These are phyloP conservation scores for Chloroceryle aenea DNA, from an alignment of 2,113 vertebrate species.

Conservation along the genomic window DNA sequence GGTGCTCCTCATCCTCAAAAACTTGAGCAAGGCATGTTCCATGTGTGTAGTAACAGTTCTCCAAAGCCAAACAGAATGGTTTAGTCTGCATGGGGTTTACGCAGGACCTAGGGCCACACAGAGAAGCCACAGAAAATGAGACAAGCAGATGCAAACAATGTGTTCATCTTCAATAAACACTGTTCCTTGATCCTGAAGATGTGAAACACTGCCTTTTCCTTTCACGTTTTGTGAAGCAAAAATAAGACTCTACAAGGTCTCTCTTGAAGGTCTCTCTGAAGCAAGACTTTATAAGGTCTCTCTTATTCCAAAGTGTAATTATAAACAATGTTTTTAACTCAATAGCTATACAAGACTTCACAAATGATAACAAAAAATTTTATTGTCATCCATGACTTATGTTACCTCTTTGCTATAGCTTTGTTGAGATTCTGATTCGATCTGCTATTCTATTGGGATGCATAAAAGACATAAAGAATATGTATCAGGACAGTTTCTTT, in stretches of 20 bases:
- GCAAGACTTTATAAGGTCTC: background rate
- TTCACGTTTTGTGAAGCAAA: background rate
- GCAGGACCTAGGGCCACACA: accelerated
- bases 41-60: background rate
- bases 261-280: too few relatives aligned
- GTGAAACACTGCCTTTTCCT: background rate
- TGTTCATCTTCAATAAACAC: background rate
- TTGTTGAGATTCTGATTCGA: background rate
- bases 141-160: background rate
- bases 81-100: accelerated
- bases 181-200: background rate
- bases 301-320: background rate
- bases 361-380: background rate
- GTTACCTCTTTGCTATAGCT: background rate
- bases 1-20: background rate
- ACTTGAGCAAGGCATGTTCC: background rate
- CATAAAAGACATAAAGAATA: background rate
- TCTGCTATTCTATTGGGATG: background rate
- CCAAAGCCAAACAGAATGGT: background rate
- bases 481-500: background rate
- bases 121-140: background rate
- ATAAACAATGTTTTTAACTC: background rate
- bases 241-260: background rate
- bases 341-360: background rate
- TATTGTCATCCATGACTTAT: background rate